Conservation (phyloP, 2,113 vertebrate genomes). For the Oplegnathus fasciatus region DNA sequence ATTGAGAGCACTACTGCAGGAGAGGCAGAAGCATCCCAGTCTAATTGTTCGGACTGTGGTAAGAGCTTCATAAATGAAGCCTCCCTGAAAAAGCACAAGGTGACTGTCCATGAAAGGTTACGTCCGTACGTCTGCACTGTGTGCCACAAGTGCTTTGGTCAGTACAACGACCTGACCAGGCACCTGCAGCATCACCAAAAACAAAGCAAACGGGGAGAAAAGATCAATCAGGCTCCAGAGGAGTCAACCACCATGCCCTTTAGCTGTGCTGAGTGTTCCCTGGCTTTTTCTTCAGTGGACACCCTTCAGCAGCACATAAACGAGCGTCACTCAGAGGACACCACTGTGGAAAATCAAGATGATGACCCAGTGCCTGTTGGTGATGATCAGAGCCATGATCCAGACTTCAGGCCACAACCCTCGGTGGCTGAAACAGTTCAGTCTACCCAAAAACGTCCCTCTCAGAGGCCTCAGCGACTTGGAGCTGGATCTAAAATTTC, state of each 20-base stretch:
- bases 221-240: neutral
- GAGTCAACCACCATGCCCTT: conserved; percentile 23
- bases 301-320: conserved; percentile 63
- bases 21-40: conserved; percentile 32
- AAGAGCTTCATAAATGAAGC: conserved; percentile 56
- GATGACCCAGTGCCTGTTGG: neutral
- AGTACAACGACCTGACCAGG: conserved; percentile 71
- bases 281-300: conserved; percentile 55
- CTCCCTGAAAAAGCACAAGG: conserved; percentile 56
- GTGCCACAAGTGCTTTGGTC: conserved; percentile 75
- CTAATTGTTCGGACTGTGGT: conserved; percentile 56
- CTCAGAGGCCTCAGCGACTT: conserved; percentile 69
- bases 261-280: conserved; percentile 57
- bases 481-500: conserved; percentile 65
- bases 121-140: conserved; percentile 75
- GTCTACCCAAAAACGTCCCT: neutral
- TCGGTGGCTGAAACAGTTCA: neutral
- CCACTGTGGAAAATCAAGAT: neutral
- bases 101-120: conserved; percentile 49
- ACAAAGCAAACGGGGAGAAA: neutral
- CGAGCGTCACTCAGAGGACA: conserved; percentile 44
- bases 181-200: conserved; percentile 67
- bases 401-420: conserved; percentile 16
- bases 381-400: conserved; percentile 10
- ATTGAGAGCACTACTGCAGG: neutral